Percentiles rank a stretch among this genome's conserved stretches.
Evolutionary conservation across 2,888 invertebrate species (phyloP).

Genomic region (Gymnosoma rotundatum): DNA sequence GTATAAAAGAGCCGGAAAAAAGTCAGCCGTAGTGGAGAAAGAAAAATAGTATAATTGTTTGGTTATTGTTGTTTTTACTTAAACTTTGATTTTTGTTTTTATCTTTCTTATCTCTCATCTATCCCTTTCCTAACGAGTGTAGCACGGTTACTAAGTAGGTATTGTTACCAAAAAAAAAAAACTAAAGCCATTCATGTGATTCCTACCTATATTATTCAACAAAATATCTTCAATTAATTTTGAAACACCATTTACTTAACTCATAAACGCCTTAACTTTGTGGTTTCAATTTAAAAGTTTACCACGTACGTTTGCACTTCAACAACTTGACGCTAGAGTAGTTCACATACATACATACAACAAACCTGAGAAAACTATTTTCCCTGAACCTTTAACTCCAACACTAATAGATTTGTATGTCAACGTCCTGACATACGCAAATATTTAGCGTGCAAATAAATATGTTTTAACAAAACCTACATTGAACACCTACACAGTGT

Average conservation of each 20-base stretch:
- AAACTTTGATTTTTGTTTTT: too few relatives aligned
- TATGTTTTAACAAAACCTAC: slow-evolving; percentile 9
- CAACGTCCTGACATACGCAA: slow-evolving; percentile 21
- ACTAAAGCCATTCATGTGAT: too few relatives aligned
- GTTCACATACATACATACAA: background rate
- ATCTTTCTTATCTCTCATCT: too few relatives aligned
- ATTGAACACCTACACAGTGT: slow-evolving; percentile 47
- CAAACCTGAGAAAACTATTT: background rate
- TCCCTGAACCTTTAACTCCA: slow-evolving; percentile 12
- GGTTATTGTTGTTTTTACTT: too few relatives aligned
- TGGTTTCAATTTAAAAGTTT: slow-evolving; percentile 53
- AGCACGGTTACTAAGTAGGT: too few relatives aligned
- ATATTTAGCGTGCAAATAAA: slow-evolving; percentile 13
- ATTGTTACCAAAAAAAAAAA: too few relatives aligned
- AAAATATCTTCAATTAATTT: too few relatives aligned
- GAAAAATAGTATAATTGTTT: too few relatives aligned
- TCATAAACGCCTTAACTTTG: slow-evolving; percentile 20
- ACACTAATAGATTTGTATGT: slow-evolving; percentile 53
- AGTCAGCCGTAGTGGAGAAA: too few relatives aligned
- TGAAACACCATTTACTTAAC: background rate
- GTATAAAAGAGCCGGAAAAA: too few relatives aligned
- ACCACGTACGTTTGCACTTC: slow-evolving; percentile 50
- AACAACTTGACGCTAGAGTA: slow-evolving; percentile 38
- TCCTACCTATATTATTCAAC: too few relatives aligned
- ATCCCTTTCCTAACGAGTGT: too few relatives aligned